Evolutionary conservation across 2,113 vertebrate genomes (phyloP), one percentile per base, ranked within the genome.

Genomic region (Pterocles orientalis): DNA sequence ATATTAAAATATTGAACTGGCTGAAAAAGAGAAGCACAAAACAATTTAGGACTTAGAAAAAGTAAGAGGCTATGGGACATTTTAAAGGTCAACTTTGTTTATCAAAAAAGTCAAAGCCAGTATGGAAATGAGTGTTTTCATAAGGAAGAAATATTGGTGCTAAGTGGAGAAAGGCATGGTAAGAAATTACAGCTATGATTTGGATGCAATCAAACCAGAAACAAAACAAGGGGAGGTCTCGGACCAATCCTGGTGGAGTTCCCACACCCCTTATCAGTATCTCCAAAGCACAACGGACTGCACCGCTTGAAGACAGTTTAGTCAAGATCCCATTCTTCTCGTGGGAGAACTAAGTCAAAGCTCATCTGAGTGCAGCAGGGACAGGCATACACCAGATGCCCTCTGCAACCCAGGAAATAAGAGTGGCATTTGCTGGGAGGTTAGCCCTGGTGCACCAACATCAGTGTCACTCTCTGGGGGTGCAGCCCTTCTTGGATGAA

Each of bases 251-350:
- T 50, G 12, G 12, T n/a, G 10, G n/a, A 64, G 60, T n/a, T 79
- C 77, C 53, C 19, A 33, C 1, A 1, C 21, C 9, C 19, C 18
- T 18, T 10, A 34, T 51, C 33, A 41, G 17, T 20, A 50, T 17
- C 12, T 61, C 50, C 39, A 80, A 60, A 56, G 62, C 69, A 81
- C 29, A 64, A 29, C 6, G 2, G 2, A 48, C 57, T 21, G 17
- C 17, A 18, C 16, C 0, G 0, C 48, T 61, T 12, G 47, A 33
- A 57, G 21, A 33, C 0, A 0, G 10, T 34, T 82, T 45, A 57
- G 47, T 33, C 41, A 45, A 54, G 20, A 61, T 56, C 20, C 15
- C 24, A 15, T 18, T 28, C 34, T 64, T 79, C 24, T 53, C 9
- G 3, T 2, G 18, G 36, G 14, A 31, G 29, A 68, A 36, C 18